Conservation (phyloP, 2,113 vertebrate genomes). For the Copsychus sechellarum region DNA sequence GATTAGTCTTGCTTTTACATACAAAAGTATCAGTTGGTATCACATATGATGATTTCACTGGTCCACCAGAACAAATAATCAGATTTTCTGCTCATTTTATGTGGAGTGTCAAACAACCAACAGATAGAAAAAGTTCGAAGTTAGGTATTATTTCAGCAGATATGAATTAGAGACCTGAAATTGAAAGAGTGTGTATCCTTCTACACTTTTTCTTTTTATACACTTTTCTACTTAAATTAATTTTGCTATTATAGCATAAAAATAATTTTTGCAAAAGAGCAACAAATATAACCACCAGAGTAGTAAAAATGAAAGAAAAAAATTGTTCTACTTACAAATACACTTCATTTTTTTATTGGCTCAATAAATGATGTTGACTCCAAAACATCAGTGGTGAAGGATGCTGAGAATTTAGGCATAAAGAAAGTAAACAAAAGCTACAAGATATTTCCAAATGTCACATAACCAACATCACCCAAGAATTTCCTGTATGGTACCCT, state of each 20-base stretch:
- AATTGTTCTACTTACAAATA: background rate
- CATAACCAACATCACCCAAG: background rate
- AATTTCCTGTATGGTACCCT: background rate
- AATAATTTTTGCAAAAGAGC: background rate
- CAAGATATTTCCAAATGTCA: background rate
- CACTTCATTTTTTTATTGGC: background rate
- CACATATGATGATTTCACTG: background rate
- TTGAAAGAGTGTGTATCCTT: background rate
- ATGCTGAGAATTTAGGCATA: background rate
- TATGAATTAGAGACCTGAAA: background rate
- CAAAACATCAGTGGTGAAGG: background rate
- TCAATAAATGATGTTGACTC: background rate
- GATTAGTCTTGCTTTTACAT: background rate
- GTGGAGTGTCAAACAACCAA: background rate
- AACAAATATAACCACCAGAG: background rate
- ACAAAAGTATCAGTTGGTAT: background rate
- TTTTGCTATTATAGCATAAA: background rate
- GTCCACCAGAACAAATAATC: background rate
- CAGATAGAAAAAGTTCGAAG: background rate
- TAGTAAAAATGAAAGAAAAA: background rate
- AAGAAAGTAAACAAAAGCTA: background rate
- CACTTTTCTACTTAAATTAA: background rate
- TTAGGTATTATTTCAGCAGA: background rate
- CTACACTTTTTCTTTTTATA: background rate
- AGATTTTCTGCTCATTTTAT: background rate